phyloP scores from a whole-genome alignment of 35 echinoderm and acorn worm genomes.

The Ophiothrix spiculata region DNA sequence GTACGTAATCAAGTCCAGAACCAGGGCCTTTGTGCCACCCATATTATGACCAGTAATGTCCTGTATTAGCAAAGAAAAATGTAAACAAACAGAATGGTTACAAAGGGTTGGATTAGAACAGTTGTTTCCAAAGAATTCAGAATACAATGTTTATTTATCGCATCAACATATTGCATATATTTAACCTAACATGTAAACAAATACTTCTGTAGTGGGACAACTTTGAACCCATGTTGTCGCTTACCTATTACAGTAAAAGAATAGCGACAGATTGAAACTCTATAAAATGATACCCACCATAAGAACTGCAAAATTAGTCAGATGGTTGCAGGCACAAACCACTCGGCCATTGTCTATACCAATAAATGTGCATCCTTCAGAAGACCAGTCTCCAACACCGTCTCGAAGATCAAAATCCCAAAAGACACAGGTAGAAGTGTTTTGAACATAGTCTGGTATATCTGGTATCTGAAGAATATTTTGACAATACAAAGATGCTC shows the following conservation, averaged over 20 bases:
- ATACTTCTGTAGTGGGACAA: too few relatives aligned
- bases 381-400: slow-evolving; percentile 90
- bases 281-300: slow-evolving; percentile 50
- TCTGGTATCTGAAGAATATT: not conserved
- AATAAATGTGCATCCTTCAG: slow-evolving; percentile 47
- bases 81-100: too few relatives aligned
- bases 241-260: too few relatives aligned
- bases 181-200: too few relatives aligned
- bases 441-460: not conserved
- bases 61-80: not conserved
- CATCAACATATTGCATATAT: too few relatives aligned
- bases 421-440: slow-evolving; percentile 58
- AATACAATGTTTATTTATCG: too few relatives aligned
- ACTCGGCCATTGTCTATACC: slow-evolving; percentile 27
- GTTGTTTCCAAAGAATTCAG: too few relatives aligned
- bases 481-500: not conserved
- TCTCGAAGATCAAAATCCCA: slow-evolving; percentile 80
- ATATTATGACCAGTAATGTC: not conserved
- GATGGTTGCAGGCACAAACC: slow-evolving; percentile 74
- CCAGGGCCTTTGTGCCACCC: not conserved
- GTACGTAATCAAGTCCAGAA: not conserved
- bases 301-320: slow-evolving; percentile 89
- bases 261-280: too few relatives aligned
- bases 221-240: too few relatives aligned
- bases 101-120: too few relatives aligned